Base-by-base conservation (phyloP, 2,113 vertebrate genomes). In the Promerops cafer region DNA sequence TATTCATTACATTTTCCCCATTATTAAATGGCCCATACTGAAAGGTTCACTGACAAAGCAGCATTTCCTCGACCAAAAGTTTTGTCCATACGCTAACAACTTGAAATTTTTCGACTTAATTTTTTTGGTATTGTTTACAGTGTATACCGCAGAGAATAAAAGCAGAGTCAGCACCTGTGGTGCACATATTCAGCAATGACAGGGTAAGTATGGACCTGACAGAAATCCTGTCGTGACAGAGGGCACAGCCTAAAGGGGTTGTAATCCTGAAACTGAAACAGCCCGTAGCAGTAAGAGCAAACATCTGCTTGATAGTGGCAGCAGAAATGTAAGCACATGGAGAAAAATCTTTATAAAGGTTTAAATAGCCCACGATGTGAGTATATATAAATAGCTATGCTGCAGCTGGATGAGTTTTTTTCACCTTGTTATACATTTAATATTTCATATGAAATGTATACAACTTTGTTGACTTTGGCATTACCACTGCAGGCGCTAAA, bases 271-370 rank as follows among this genome's bases (percentile, higher is more conserved):
- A 57, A 74, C 19, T 8, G 35, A 86, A 87, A 76, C 21, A 26
- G 4, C 6, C 26, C 0, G 0, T 1, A 74, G 21, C 40, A 70
- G 23, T 19, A 33, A 83, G 59, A 76, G 37, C 40, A 68, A 60
- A 69, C 18, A 45, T 9, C 20, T 17, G 64, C 80, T 28, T 17
- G 13, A 44, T 4, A 68, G 49, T n/a, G 57, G 72, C 54, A 83
- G 64, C 45, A 61, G 40, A 72, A 80, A 61, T 13, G 11, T 37
- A 52, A 57, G 42, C 18, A 39, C 7, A 22, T 5, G 14, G 23
- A 77, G 18, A 76, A 37, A 87, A 69, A 33, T 7, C 54, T 50
- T 59, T 19, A n/a, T 20, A 64, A 61, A 50, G 16, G 14, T 74
- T 87, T 60, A 77, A 87, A 23, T 4, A 59, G 72, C 17, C 57